Percentiles rank a stretch among this genome's conserved stretches.
These are phyloP conservation scores for Fregetta grallaria DNA, from an alignment of 2,113 vertebrate species.

Conservation along the genomic window DNA sequence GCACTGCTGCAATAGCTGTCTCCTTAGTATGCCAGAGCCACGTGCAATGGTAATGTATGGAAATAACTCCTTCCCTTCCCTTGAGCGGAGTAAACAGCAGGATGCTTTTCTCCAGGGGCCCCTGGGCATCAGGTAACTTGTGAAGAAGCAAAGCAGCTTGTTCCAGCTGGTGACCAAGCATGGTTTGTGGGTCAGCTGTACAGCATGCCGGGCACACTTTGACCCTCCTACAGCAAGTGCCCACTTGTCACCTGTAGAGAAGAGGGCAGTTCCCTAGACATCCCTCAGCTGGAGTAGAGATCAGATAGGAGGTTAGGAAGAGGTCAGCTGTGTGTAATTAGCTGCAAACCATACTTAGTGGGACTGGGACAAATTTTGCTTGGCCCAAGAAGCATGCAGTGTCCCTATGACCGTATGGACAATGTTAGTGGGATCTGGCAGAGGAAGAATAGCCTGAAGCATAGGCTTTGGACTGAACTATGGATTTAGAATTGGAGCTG, in stretches of 20 bases:
- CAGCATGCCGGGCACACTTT: background rate
- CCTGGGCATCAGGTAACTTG: background rate
- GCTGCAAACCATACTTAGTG: background rate
- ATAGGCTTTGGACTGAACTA: background rate
- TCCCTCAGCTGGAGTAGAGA: background rate
- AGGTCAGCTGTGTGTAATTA: background rate
- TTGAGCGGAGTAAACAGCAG: background rate
- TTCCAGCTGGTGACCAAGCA: background rate
- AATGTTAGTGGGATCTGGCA: background rate
- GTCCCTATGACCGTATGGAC: background rate
- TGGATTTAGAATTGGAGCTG: background rate
- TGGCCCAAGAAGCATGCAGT: background rate
- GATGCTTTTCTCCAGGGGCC: background rate
- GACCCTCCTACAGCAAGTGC: background rate
- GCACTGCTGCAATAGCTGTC: background rate
- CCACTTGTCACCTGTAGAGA: background rate
- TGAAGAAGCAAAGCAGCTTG: background rate
- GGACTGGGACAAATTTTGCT: background rate
- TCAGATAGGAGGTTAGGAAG: background rate
- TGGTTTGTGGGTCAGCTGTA: background rate
- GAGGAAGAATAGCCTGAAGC: background rate
- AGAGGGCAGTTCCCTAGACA: background rate
- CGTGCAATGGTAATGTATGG: background rate
- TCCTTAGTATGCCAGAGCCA: background rate
- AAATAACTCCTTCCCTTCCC: background rate